phyloP scores from a whole-genome alignment of 2,797 vertebrate genomes.

The Borostomias antarcticus region DNA sequence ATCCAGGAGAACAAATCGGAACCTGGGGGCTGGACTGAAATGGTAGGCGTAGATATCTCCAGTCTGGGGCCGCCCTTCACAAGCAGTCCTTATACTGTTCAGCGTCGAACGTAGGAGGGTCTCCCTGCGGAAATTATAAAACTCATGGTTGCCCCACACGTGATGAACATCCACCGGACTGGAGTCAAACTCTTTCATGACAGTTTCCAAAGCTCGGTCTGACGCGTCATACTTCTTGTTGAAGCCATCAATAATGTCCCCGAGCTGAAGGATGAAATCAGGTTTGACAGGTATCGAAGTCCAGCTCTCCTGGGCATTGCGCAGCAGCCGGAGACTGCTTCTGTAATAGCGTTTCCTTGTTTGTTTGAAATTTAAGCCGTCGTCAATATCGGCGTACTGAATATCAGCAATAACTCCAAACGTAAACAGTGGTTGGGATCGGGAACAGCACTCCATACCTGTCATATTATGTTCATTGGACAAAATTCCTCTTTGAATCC shows the following conservation, averaged over 20 bases:
- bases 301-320: slow-evolving; percentile 77
- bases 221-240: slow-evolving; percentile 75
- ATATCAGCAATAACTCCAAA: slow-evolving; percentile 91
- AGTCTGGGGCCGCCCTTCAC: slow-evolving; percentile 4
- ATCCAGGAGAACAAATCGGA: slow-evolving; percentile 87
- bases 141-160: slow-evolving; percentile 95
- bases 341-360: slow-evolving; percentile 82
- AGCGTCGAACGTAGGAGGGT: slow-evolving; percentile 74
- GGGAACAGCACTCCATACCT: slow-evolving; percentile 35
- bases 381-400: slow-evolving; percentile 88
- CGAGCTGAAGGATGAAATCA: slow-evolving; percentile 88
- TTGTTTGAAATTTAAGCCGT: slow-evolving; percentile 79
- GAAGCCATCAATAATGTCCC: slow-evolving; percentile 89
- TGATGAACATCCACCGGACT: slow-evolving; percentile 80
- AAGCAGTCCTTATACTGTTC: slow-evolving; percentile 65
- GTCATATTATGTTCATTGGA: neutral
- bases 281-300: slow-evolving; percentile 56
- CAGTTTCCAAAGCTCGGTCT: slow-evolving; percentile 73
- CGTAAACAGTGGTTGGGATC: slow-evolving; percentile 68
- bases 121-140: slow-evolving; percentile 90
- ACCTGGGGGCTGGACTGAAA: slow-evolving; percentile 80
- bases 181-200: slow-evolving; percentile 74
- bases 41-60: slow-evolving; percentile 80
- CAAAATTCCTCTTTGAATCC: neutral
- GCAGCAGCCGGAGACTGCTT: slow-evolving; percentile 78